phyloP scores from a whole-genome alignment of 2,888 invertebrate genomes.

The Isotomurus palustris region DNA sequence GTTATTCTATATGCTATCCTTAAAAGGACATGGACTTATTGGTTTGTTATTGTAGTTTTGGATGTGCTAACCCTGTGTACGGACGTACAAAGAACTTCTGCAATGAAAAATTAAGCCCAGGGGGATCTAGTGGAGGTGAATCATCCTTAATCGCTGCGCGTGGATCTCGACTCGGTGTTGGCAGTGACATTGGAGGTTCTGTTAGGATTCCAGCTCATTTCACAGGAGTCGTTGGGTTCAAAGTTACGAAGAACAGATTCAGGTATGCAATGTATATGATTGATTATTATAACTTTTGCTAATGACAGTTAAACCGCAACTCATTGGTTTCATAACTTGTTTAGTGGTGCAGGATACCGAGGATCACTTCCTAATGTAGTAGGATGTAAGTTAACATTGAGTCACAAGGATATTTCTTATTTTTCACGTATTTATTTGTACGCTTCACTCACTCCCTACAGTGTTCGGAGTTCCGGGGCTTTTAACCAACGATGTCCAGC shows the following conservation, averaged over 20 bases:
- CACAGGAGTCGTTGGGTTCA: slow-evolving; percentile 46
- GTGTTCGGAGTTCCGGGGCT: slow-evolving; percentile 49
- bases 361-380: slow-evolving; percentile 39
- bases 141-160: slow-evolving; percentile 51
- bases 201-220: slow-evolving; percentile 53
- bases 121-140: slow-evolving; percentile 54
- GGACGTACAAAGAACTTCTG: slow-evolving; percentile 52
- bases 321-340: slow-evolving; percentile 1
- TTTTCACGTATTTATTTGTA: not conserved
- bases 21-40: not conserved
- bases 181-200: slow-evolving; percentile 54
- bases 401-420: not conserved
- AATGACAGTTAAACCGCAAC: too few relatives aligned
- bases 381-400: slow-evolving; percentile 26
- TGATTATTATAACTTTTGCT: too few relatives aligned
- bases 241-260: slow-evolving; percentile 30
- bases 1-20: not conserved
- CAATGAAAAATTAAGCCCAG: slow-evolving; percentile 50
- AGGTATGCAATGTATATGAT: slow-evolving; percentile 16
- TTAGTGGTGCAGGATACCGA: slow-evolving; percentile 28
- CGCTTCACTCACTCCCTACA: too few relatives aligned
- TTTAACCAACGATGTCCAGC: slow-evolving; percentile 49
- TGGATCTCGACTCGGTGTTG: slow-evolving; percentile 53
- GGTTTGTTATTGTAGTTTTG: slow-evolving; percentile 35
- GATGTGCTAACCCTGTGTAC: slow-evolving; percentile 51